These are phyloP conservation scores for Liparis tanakae DNA, from an alignment of 2,797 vertebrate genomes.

Conservation along the genomic window DNA sequence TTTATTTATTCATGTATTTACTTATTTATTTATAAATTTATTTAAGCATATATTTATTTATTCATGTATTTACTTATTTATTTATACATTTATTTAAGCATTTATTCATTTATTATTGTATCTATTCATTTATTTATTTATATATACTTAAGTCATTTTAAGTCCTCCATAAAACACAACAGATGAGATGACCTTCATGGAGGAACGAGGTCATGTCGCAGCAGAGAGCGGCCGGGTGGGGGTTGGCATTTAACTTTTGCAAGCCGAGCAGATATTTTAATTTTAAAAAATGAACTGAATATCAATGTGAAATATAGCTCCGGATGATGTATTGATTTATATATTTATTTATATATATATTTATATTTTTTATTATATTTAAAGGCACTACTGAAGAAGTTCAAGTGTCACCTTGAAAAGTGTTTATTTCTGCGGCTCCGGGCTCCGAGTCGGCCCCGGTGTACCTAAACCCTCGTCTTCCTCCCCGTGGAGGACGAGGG, in stretches of 20 bases:
- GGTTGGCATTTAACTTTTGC: conserved; percentile 67
- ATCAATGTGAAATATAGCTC: conserved; percentile 33
- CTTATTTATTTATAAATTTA: too few relatives aligned
- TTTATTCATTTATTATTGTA: too few relatives aligned
- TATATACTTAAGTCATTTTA: too few relatives aligned
- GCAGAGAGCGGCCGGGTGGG: conserved; percentile 29
- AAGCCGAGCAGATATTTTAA: conserved; percentile 56
- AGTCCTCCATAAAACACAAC: too few relatives aligned
- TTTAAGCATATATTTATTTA: too few relatives aligned
- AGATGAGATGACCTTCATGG: conserved; percentile 40
- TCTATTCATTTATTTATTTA: too few relatives aligned
- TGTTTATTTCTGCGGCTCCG: conserved; percentile 4
- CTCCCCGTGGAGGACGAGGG: conserved; percentile 20
- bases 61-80: too few relatives aligned
- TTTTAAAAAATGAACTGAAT: conserved; percentile 47
- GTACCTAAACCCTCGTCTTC: conserved; percentile 7
- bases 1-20: too few relatives aligned
- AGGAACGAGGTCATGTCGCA: conserved; percentile 53
- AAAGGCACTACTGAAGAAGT: conserved; percentile 17
- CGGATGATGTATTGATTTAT: not conserved
- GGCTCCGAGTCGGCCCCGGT: not conserved
- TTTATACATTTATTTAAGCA: too few relatives aligned
- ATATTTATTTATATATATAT: not conserved
- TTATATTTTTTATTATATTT: too few relatives aligned
- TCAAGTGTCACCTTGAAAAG: conserved; percentile 7